These are phyloP conservation scores for Choloepus hoffmanni DNA, from an alignment of 2,113 vertebrate genomes.

Conservation along the genomic window DNA sequence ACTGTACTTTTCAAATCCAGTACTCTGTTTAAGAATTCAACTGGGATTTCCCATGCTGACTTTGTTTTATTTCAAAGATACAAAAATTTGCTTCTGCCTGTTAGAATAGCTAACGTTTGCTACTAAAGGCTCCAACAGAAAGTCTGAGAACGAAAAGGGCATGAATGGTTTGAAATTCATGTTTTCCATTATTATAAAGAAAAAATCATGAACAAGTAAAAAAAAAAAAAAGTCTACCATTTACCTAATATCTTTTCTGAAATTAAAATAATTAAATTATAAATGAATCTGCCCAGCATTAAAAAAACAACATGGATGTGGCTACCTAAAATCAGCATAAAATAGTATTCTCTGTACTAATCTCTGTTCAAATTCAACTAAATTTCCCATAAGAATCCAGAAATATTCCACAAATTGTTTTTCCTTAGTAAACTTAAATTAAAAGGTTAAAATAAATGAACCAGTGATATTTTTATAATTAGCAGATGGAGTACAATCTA, in stretches of 20 bases:
- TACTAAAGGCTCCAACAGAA: slow-evolving; percentile 15
- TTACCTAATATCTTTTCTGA: slow-evolving; percentile 22
- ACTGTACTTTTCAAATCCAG: slow-evolving; percentile 31
- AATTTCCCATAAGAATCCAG: not conserved
- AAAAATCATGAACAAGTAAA: not conserved
- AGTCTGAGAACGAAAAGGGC: slow-evolving; percentile 15
- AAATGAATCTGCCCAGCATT: not conserved
- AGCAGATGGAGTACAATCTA: slow-evolving; percentile 62
- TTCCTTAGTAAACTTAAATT: not conserved
- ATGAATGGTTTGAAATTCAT: not conserved
- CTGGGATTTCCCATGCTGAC: not conserved
- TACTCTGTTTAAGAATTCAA: not conserved
- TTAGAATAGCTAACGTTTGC: not conserved
- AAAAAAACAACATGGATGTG: not conserved
- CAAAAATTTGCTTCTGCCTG: not conserved
- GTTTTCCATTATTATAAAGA: slow-evolving; percentile 6
- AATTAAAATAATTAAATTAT: slow-evolving; percentile 60
- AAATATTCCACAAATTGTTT: slow-evolving; percentile 31
- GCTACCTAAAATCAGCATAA: slow-evolving; percentile 14
- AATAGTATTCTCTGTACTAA: slow-evolving; percentile 25
- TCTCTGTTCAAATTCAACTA: not conserved
- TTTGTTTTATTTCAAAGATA: not conserved
- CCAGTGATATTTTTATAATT: slow-evolving; percentile 70
- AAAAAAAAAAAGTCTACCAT: not conserved
- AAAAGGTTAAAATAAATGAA: slow-evolving; percentile 51